Evolutionary conservation across 2,888 invertebrate species (phyloP).

Genomic region (Auanema freiburgensis): DNA sequence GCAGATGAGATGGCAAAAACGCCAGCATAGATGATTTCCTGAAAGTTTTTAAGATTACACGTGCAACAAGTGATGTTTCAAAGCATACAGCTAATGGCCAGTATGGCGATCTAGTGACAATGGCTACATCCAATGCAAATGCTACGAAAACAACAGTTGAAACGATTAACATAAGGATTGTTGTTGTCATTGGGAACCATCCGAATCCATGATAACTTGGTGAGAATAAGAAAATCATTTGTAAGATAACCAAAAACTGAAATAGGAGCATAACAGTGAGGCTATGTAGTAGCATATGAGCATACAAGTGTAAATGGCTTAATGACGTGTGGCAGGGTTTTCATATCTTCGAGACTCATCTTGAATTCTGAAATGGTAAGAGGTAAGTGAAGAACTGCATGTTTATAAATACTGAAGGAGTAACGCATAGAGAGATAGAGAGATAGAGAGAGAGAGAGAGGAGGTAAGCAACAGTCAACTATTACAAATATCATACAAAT

Average conservation of each 20-base stretch:
- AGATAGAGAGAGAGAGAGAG: too few species aligned
- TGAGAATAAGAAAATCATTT: conserved; percentile 37
- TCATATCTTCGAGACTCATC: conserved; percentile 35
- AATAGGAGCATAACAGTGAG: too few species aligned
- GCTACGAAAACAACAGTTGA: conserved; percentile 28
- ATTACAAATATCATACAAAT: too few species aligned
- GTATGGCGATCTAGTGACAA: conserved; percentile 16
- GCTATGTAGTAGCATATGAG: not conserved
- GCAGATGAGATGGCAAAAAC: conserved; percentile 35
- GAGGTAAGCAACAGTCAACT: too few species aligned
- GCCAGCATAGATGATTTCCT: conserved; percentile 31
- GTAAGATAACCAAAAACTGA: conserved; percentile 33
- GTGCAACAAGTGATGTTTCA: not conserved
- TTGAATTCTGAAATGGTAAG: conserved; percentile 9
- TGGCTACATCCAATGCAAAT: conserved; percentile 26
- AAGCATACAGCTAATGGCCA: conserved; percentile 15
- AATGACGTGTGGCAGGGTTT: conserved; percentile 30
- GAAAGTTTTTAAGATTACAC: conserved; percentile 6
- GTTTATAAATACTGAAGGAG: too few species aligned
- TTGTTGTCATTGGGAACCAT: conserved; percentile 36
- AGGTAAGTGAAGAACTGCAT: too few species aligned
- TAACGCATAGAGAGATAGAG: too few species aligned
- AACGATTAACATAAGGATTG: conserved; percentile 31
- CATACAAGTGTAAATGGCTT: conserved; percentile 33
- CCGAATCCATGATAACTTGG: conserved; percentile 30